Evolutionary conservation across 2,113 vertebrate genomes (phyloP).

Genomic region (Tetraodon nigroviridis): DNA sequence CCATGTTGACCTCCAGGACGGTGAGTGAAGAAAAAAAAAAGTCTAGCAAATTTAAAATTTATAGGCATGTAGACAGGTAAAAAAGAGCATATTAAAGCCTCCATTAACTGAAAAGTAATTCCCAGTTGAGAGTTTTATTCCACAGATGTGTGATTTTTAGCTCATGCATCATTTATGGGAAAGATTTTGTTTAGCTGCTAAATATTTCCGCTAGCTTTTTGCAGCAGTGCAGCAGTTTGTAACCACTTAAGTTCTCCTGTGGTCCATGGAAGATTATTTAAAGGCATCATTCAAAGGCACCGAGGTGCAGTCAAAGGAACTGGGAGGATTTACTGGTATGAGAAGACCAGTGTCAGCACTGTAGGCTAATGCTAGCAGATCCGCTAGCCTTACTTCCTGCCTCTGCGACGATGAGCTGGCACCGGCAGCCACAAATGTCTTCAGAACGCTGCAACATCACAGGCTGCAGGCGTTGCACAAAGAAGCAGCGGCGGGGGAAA

Average conservation of each 20-base stretch:
- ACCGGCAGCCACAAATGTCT: conserved; percentile 32
- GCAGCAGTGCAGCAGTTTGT: no score
- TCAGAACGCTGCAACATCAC: conserved; percentile 42
- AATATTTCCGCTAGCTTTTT: no score
- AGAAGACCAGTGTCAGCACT: no score
- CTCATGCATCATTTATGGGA: no score
- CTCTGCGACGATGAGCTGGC: conserved; percentile 50
- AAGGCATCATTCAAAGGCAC: not conserved
- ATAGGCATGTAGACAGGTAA: not conserved
- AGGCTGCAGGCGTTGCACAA: conserved; percentile 21
- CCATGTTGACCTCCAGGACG: conserved; percentile 86
- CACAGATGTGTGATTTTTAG: no score
- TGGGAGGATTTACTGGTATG: no score
- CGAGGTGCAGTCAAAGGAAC: conserved; percentile 9
- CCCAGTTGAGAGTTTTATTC: no score
- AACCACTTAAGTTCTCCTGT: no score
- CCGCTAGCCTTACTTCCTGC: conserved; percentile 53
- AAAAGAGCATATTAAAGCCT: not conserved
- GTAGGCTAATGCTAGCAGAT: conserved; percentile 17
- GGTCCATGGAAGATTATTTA: conserved; percentile 45
- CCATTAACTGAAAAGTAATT: no score
- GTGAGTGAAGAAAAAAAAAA: conserved; percentile 72
- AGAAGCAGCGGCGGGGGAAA: conserved; percentile 5
- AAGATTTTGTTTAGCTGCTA: no score
- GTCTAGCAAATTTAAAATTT: not conserved